Conservation (phyloP, 2,888 invertebrate genomes). For the Nephrocerus scutellatus region DNA sequence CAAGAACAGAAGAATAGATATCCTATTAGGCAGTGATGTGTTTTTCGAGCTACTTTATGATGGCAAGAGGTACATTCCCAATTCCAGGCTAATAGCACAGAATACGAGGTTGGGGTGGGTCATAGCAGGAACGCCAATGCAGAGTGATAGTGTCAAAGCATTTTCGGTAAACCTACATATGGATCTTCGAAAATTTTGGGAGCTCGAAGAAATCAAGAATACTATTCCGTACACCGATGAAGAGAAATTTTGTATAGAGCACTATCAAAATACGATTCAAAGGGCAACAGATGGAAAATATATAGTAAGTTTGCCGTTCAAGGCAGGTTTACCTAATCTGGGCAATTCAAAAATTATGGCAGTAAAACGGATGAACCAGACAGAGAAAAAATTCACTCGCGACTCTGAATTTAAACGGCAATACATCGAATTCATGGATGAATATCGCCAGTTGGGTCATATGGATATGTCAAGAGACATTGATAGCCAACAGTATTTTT, state of each 20-base stretch:
- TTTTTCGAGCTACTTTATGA: too few species aligned
- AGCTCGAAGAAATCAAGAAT: conserved; percentile 6
- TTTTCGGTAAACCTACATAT: too few species aligned
- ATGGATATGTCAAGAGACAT: too few species aligned
- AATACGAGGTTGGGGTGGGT: conserved; percentile 2
- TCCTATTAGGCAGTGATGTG: too few species aligned
- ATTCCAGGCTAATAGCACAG: too few species aligned
- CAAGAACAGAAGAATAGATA: too few species aligned
- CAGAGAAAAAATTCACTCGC: conserved; percentile 1
- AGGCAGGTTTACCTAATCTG: conserved; percentile 2
- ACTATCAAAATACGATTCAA: conserved; percentile 2
- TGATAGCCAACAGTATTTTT: too few species aligned
- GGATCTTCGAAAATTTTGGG: conserved; percentile 8
- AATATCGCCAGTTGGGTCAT: conserved; percentile 5
- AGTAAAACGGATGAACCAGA: neutral
- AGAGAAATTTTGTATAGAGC: conserved; percentile 5
- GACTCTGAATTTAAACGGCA: neutral
- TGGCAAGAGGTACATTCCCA: too few species aligned
- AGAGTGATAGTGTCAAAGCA: neutral
- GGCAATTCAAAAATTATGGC: conserved; percentile 9
- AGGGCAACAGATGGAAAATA: neutral
- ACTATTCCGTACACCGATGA: neutral
- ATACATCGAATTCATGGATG: conserved; percentile 2
- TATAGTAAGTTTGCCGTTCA: conserved; percentile 12
- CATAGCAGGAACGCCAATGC: neutral